A percentile compares a stretch with the other conserved stretches of the same genome.
phyloP scores from a whole-genome alignment of 37 sponge, comb jelly and placozoan species.

The Halichondria panicea region DNA sequence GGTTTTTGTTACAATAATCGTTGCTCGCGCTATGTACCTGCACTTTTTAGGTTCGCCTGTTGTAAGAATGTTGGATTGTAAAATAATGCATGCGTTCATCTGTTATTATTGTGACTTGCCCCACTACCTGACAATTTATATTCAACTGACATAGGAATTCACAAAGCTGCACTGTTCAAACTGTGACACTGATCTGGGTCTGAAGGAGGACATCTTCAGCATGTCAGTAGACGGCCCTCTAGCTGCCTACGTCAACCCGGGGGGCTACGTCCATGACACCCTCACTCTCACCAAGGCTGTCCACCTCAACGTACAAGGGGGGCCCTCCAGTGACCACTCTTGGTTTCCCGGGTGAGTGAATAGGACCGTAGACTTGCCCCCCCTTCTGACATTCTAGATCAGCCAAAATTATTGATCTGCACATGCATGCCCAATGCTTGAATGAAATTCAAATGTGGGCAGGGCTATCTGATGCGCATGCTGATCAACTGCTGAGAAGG shows the following conservation, averaged over 20 bases:
- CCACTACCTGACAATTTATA: too few relatives aligned
- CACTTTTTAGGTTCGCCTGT: neutral
- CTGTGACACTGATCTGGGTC: slow-evolving; percentile 47
- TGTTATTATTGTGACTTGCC: too few relatives aligned
- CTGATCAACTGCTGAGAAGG: too few relatives aligned
- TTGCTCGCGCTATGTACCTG: too few relatives aligned
- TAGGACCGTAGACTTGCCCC: too few relatives aligned
- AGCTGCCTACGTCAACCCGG: slow-evolving; percentile 89
- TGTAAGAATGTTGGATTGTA: neutral
- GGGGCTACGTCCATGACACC: slow-evolving; percentile 90
- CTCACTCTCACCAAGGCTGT: slow-evolving; percentile 72
- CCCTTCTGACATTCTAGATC: too few relatives aligned
- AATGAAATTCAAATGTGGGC: too few relatives aligned
- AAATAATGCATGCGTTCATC: too few relatives aligned
- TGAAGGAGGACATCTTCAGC: slow-evolving; percentile 82
- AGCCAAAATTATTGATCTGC: too few relatives aligned
- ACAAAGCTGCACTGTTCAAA: slow-evolving; percentile 58
- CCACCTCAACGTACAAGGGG: slow-evolving; percentile 30
- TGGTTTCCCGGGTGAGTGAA: slow-evolving; percentile 92
- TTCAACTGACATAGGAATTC: slow-evolving; percentile 25
- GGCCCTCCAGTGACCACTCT: slow-evolving; percentile 70
- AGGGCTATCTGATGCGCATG: too few relatives aligned
- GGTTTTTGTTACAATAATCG: neutral
- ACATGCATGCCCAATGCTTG: too few relatives aligned
- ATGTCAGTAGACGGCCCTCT: slow-evolving; percentile 95